A percentile compares a stretch with the other conserved stretches of the same genome.
These are phyloP conservation scores for Myanophis thanlyinensis DNA, from an alignment of 2,113 vertebrate genomes.

Conservation along the genomic window DNA sequence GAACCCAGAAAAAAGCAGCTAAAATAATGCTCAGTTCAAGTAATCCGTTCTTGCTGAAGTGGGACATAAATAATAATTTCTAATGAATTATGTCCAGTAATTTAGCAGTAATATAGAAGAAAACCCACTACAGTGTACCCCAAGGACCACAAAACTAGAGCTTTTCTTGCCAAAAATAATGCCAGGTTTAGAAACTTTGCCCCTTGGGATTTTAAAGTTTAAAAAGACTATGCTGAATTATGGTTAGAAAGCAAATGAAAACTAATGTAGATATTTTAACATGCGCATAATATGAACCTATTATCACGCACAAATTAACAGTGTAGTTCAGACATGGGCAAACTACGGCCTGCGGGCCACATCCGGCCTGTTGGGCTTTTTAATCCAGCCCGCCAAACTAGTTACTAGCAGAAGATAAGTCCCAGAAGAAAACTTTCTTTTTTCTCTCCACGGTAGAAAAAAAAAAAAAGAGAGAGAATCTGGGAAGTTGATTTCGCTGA, in stretches of 20 bases:
- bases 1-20: neutral
- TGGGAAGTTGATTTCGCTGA: too few species aligned
- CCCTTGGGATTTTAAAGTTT: neutral
- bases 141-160: neutral
- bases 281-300: neutral
- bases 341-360: too few species aligned
- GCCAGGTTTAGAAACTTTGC: neutral
- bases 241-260: neutral
- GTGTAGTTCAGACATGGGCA: too few species aligned
- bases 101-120: neutral
- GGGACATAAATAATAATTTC: neutral
- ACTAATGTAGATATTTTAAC: neutral
- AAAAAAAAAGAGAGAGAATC: too few species aligned
- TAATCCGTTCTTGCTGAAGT: neutral
- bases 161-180: neutral
- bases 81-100: neutral
- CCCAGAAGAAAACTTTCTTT: too few species aligned
- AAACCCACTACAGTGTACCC: neutral
- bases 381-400: too few species aligned
- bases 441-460: too few species aligned
- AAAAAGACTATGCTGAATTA: neutral
- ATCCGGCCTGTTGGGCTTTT: too few species aligned
- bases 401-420: too few species aligned
- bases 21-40: neutral
- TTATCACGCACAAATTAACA: neutral